Base-by-base conservation (phyloP, 2,888 invertebrate genomes). In the Melanostoma mellinum region DNA sequence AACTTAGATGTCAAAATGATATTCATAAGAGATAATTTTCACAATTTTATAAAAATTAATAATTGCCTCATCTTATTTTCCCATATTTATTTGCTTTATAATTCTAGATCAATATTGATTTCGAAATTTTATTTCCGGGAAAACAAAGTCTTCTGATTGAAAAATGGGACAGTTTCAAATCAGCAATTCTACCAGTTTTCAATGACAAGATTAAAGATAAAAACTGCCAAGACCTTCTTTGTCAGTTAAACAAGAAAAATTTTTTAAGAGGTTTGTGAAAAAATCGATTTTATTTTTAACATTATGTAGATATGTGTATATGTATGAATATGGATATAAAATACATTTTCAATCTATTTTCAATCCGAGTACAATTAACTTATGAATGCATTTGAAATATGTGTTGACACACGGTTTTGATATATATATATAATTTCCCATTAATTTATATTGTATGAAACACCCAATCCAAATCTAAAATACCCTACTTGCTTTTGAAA, bases 91-190 rank as follows among this genome's bases (percentile, higher is more conserved):
- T 60, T 44, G 33, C 44, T 10, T 60, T 44, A 60, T 32, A 33
- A 44, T 60, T 60, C 40, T 58, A 60, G 58, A 33, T 60, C 10
- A 60, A 42, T 10, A 33, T 44, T 60, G 58, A 60, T 60, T 60
- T 60, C 2, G 44, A 38, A n/a, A 6, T 60, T 6, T 33, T 60
- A 10, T 60, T 30, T 44, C 58, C 58, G 32, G 58, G 44, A 60
- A 60, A 60, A 44, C 38, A 60, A 10, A 2, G 10, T 33, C 20
- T 42, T 2, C 44, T 44, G 6, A 60, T 60, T 30, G 38, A 60
- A 60, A 44, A 44, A n/a, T 60, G 58, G 58, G 58, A 60, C 3
- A 44, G 3, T 8, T 60, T 60, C 33, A 60, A 60, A 42, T 2
- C 40, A 9, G 42, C 58, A 5, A 58, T 58, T 40, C 4, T 58